Evolutionary conservation across 2,888 invertebrate genomes (phyloP).

Genomic region (Conops quadrifasciatus): DNA sequence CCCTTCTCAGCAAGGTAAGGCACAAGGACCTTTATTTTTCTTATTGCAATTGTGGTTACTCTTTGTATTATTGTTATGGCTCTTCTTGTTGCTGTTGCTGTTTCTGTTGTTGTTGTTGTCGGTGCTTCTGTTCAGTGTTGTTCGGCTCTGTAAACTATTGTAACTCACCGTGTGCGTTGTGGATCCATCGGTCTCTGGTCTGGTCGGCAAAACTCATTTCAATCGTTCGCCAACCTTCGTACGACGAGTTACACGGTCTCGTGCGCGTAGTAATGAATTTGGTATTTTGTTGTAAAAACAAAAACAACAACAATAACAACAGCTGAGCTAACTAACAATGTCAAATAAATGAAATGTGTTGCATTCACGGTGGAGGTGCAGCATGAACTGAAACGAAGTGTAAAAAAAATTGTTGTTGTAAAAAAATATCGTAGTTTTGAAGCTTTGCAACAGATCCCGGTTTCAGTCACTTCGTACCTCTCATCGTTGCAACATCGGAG

Average conservation of each 20-base stretch:
- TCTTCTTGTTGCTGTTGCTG: constrained; percentile 11
- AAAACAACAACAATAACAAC: background rate
- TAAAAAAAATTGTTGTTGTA: background rate
- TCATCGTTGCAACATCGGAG: constrained; percentile 9
- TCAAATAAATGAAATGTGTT: constrained; percentile 1
- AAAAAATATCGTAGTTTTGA: background rate
- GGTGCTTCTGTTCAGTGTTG: background rate
- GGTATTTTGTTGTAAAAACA: constrained; percentile 1
- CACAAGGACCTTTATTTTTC: too few relatives aligned
- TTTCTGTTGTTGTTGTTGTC: constrained; percentile 8
- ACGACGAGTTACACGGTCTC: constrained; percentile 51
- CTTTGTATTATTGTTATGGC: background rate
- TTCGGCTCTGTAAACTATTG: constrained; percentile 12
- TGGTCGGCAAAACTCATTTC: constrained; percentile 45
- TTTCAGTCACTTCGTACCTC: constrained; percentile 31
- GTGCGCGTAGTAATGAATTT: constrained; percentile 24
- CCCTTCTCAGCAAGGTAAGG: too few relatives aligned
- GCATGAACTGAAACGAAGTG: constrained; percentile 7
- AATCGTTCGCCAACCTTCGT: constrained; percentile 58
- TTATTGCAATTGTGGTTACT: background rate
- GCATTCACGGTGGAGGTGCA: background rate
- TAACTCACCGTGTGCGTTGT: constrained; percentile 14
- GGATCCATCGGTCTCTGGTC: constrained; percentile 4
- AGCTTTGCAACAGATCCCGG: background rate
- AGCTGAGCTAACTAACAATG: background rate